A percentile compares a stretch with the other conserved stretches of the same genome.
These are phyloP conservation scores for Drosophila paulistorum DNA, from an alignment of 1,140 invertebrate genomes.

Conservation along the genomic window DNA sequence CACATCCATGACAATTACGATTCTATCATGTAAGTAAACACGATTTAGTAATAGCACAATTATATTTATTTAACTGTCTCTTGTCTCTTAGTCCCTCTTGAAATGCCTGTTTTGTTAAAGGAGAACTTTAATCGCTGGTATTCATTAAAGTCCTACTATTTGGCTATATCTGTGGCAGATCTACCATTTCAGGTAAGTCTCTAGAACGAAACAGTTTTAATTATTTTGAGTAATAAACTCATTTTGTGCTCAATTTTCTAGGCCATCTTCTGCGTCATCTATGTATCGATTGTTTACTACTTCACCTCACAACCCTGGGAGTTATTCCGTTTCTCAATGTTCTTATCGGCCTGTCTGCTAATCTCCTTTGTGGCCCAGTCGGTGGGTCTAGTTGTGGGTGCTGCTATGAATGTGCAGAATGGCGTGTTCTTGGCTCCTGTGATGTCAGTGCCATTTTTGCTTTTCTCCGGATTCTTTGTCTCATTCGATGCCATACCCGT, in stretches of 20 bases:
- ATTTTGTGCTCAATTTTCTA: conserved; percentile 82
- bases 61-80: too few relatives aligned
- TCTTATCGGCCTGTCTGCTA: conserved; percentile 93
- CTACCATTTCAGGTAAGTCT: conserved; percentile 95
- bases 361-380: conserved; percentile 98
- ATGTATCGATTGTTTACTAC: conserved; percentile 96
- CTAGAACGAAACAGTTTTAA: too few relatives aligned
- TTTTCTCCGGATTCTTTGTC: conserved; percentile 98
- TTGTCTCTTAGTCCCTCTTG: conserved; percentile 90
- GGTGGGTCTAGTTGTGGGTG: conserved; percentile 96
- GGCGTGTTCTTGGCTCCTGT: conserved; percentile 98
- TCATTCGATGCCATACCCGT: conserved; percentile 98
- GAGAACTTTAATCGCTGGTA: conserved; percentile 99
- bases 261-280: conserved; percentile 95
- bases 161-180: conserved; percentile 97
- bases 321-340: conserved; percentile 92
- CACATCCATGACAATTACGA: conserved; percentile 98
- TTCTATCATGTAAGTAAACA: conserved; percentile 93
- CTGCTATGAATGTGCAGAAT: conserved; percentile 96
- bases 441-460: conserved; percentile 95
- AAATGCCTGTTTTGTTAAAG: conserved; percentile 96
- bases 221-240: neutral
- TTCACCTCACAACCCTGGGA: conserved; percentile 97
- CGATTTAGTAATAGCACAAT: too few relatives aligned
- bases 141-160: conserved; percentile 96